Percentiles rank a stretch among this genome's conserved stretches.
phyloP scores from a whole-genome alignment of 1,140 invertebrate species.

The Augochlora pura region DNA sequence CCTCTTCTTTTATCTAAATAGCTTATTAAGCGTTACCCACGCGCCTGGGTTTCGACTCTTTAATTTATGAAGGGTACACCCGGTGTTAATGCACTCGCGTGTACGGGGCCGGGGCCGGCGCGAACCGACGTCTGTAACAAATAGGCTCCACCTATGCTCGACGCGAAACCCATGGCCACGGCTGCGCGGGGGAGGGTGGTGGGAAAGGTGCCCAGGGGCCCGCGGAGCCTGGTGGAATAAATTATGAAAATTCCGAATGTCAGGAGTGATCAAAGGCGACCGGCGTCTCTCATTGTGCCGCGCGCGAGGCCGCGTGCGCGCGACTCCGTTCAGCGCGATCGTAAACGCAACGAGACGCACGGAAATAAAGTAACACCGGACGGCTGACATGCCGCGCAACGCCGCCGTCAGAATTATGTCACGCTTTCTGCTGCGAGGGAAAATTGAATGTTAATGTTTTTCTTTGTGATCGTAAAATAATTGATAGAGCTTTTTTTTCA shows the following conservation, averaged over 20 bases:
- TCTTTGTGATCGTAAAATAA: too few species aligned
- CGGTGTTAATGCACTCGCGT: slow-evolving; percentile 56
- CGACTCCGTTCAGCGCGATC: too few species aligned
- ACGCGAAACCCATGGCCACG: background rate
- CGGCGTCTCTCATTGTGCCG: slow-evolving; percentile 68
- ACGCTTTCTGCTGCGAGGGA: too few species aligned
- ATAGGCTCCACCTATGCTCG: slow-evolving; percentile 54
- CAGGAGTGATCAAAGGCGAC: slow-evolving; percentile 72
- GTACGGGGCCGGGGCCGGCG: slow-evolving; percentile 34
- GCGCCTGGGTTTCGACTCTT: slow-evolving; percentile 54
- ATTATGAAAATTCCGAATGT: slow-evolving; percentile 73
- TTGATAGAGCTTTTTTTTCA: too few species aligned
- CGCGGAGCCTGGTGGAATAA: slow-evolving; percentile 68
- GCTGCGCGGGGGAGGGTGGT: too few species aligned
- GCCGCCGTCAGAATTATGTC: slow-evolving; percentile 65
- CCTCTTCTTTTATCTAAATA: slow-evolving; percentile 55
- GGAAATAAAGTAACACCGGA: slow-evolving; percentile 58
- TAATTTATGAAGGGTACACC: slow-evolving; percentile 63
- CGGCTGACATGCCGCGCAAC: slow-evolving; percentile 30
- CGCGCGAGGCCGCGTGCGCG: too few species aligned
- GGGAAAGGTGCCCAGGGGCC: slow-evolving; percentile 9
- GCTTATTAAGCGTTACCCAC: slow-evolving; percentile 65
- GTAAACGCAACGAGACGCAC: slow-evolving; percentile 47
- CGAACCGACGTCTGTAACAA: slow-evolving; percentile 51
- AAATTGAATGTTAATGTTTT: too few species aligned